phyloP scores from a whole-genome alignment of 1,140 invertebrate species.

The Bicyclus anynana region DNA sequence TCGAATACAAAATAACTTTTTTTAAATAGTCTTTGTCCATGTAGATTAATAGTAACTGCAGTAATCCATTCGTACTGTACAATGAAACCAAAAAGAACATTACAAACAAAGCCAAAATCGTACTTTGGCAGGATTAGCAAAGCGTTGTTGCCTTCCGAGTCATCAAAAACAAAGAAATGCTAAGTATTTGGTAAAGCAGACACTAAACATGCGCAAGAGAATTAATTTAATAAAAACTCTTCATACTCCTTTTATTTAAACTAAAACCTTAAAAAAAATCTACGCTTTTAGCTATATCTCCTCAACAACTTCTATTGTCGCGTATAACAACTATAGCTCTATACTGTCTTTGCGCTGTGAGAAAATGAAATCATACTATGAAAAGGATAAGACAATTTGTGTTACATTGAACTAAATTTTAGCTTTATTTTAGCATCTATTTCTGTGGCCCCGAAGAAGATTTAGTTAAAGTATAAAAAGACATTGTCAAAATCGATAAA shows the following conservation, averaged over 20 bases:
- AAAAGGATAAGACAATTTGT: neutral
- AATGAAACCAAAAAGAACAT: slow-evolving; percentile 51
- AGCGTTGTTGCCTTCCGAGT: slow-evolving; percentile 30
- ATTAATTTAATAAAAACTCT: neutral
- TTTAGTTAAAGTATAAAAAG: slow-evolving; percentile 19
- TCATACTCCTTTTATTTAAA: neutral
- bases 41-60: too few relatives aligned
- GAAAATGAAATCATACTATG: neutral
- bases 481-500: slow-evolving; percentile 18
- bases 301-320: neutral
- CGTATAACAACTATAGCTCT: neutral
- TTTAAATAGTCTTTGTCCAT: too few relatives aligned
- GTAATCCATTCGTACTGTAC: too few relatives aligned
- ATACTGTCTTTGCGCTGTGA: neutral
- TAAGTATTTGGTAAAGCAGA: slow-evolving; percentile 55
- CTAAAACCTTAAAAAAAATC: slow-evolving; percentile 1
- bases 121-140: slow-evolving; percentile 46
- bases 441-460: neutral
- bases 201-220: slow-evolving; percentile 24
- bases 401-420: neutral
- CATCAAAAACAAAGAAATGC: slow-evolving; percentile 44
- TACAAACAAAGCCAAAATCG: slow-evolving; percentile 49
- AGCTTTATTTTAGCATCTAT: neutral
- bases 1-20: too few relatives aligned
- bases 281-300: neutral